Conservation (phyloP, 1,140 invertebrate genomes). For the Himalopsyche phryganea region DNA sequence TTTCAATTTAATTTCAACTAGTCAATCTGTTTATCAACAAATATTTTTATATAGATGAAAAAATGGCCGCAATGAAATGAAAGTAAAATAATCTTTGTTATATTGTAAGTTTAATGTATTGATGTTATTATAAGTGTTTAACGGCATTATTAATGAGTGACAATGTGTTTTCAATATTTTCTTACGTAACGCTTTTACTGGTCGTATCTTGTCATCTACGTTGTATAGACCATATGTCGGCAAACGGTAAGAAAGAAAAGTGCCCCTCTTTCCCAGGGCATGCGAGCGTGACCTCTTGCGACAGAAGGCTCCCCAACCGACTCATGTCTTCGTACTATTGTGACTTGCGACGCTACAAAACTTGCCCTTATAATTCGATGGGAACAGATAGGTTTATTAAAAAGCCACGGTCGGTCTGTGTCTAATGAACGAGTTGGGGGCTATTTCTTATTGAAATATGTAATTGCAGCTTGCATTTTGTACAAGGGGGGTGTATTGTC, state of each 20-base stretch:
- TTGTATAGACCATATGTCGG: slow-evolving; percentile 5
- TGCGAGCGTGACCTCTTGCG: neutral
- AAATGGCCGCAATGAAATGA: too few relatives aligned
- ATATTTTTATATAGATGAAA: too few relatives aligned
- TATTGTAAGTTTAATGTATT: too few relatives aligned
- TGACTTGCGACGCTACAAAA: slow-evolving; percentile 12
- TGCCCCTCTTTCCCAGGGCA: slow-evolving; percentile 6
- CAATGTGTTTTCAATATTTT: too few relatives aligned
- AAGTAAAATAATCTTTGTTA: too few relatives aligned
- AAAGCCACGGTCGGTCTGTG: slow-evolving; percentile 28
- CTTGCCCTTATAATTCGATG: slow-evolving; percentile 21
- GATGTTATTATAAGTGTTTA: too few relatives aligned
- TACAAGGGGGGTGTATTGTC: neutral
- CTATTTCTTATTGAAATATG: slow-evolving; percentile 26
- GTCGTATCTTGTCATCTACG: too few relatives aligned
- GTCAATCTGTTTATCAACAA: too few relatives aligned
- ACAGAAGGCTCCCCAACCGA: neutral
- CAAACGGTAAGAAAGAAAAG: neutral
- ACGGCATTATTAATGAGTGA: too few relatives aligned
- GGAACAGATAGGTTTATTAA: slow-evolving; percentile 30
- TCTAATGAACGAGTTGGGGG: slow-evolving; percentile 21
- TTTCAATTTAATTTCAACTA: too few relatives aligned
- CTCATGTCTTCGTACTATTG: neutral
- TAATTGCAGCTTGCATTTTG: slow-evolving; percentile 1
- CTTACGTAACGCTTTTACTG: too few relatives aligned